Conservation (phyloP, 2,797 vertebrate species). For the Sebastes matsubarae region DNA sequence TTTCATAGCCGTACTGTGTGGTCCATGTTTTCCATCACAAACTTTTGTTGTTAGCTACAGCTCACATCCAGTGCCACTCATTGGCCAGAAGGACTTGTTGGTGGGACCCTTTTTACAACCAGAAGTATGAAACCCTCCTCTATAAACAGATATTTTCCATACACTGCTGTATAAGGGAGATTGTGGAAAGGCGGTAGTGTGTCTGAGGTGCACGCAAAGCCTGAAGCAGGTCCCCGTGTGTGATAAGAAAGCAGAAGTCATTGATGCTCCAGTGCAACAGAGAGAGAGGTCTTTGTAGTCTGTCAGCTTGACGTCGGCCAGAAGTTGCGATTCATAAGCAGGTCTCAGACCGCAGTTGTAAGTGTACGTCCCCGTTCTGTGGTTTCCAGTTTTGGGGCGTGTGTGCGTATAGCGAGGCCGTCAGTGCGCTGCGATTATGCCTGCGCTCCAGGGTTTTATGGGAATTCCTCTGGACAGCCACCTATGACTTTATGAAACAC, state of each 20-base stretch:
- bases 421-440: slow-evolving; percentile 67
- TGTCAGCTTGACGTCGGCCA: slow-evolving; percentile 29
- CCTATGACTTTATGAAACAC: slow-evolving; percentile 88
- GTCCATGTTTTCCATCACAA: slow-evolving; percentile 78
- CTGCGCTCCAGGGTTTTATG: slow-evolving; percentile 76
- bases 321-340: slow-evolving; percentile 60
- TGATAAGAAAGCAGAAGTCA: slow-evolving; percentile 15
- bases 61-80: slow-evolving; percentile 60
- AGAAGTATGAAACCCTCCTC: neutral
- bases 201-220: slow-evolving; percentile 12
- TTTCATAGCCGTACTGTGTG: slow-evolving; percentile 74
- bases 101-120: slow-evolving; percentile 57
- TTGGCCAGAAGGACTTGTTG: slow-evolving; percentile 41
- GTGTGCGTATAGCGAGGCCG: slow-evolving; percentile 55
- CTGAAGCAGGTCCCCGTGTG: slow-evolving; percentile 1
- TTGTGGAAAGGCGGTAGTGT: neutral
- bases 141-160: slow-evolving; percentile 53
- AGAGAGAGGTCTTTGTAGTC: slow-evolving; percentile 31
- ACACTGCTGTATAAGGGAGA: slow-evolving; percentile 2
- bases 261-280: slow-evolving; percentile 27
- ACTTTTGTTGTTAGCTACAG: slow-evolving; percentile 71
- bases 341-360: slow-evolving; percentile 67
- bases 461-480: slow-evolving; percentile 85
- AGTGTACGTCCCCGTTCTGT: slow-evolving; percentile 67
- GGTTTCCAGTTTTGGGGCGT: slow-evolving; percentile 70